These are phyloP conservation scores for Heliconius aoede DNA, from an alignment of 2,888 invertebrate species.

Conservation along the genomic window DNA sequence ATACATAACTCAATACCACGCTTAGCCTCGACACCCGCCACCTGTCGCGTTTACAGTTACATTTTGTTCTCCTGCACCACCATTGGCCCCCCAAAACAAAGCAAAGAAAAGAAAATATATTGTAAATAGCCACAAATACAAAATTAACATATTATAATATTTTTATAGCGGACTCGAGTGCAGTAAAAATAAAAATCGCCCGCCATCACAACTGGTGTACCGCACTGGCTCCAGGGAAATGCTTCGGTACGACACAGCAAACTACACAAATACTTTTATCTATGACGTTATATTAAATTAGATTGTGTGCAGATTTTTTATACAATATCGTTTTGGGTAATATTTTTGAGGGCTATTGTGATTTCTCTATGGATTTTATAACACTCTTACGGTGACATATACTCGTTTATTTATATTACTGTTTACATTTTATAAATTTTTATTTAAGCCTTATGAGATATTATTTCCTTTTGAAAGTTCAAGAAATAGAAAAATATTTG, in stretches of 20 bases:
- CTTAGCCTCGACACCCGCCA: too few relatives aligned
- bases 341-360: neutral
- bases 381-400: too few relatives aligned
- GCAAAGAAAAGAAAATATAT: neutral
- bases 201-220: slow-evolving; percentile 11
- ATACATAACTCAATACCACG: too few relatives aligned
- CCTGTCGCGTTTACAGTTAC: too few relatives aligned
- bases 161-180: neutral
- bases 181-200: slow-evolving; percentile 25
- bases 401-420: too few relatives aligned
- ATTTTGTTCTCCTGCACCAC: too few relatives aligned
- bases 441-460: too few relatives aligned
- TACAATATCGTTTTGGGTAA: neutral
- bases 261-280: slow-evolving; percentile 18
- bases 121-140: neutral
- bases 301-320: neutral
- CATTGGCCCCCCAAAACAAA: too few relatives aligned
- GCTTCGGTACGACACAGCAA: slow-evolving; percentile 16
- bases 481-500: too few relatives aligned
- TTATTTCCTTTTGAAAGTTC: too few relatives aligned
- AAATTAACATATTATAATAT: slow-evolving; percentile 3
- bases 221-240: slow-evolving; percentile 21
- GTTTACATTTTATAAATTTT: too few relatives aligned
- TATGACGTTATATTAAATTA: neutral
- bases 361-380: neutral